Conservation (phyloP, 2,888 invertebrate species). For the Hymenopus coronatus region DNA sequence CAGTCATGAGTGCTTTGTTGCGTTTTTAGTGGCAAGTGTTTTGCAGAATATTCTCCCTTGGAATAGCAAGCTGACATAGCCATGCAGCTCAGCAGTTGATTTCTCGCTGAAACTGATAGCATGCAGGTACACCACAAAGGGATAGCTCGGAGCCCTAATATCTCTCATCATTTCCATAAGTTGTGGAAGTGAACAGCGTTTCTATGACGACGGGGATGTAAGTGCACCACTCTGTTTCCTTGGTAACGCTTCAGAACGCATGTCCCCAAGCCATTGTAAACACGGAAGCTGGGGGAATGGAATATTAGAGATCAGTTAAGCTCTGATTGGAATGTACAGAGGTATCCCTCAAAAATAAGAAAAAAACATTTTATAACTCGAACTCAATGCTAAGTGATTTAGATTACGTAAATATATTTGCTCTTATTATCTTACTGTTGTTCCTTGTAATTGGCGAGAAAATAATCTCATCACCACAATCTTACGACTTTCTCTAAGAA, state of each 20-base stretch:
- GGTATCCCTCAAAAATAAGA: not conserved
- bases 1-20: no score
- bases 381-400: not conserved
- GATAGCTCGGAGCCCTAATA: not conserved
- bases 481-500: no score
- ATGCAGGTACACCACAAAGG: not conserved
- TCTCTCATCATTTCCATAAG: slow-evolving; percentile 7
- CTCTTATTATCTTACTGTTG: no score
- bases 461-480: no score
- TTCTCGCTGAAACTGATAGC: no score
- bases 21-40: no score
- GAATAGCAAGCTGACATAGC: no score
- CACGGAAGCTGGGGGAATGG: not conserved
- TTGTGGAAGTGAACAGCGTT: slow-evolving; percentile 3
- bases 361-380: not conserved
- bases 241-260: slow-evolving; percentile 7
- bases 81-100: no score
- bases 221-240: not conserved
- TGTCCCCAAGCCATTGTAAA: slow-evolving; percentile 4
- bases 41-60: no score
- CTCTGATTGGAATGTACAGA: not conserved
- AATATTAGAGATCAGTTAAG: not conserved
- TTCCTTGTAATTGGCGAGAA: no score
- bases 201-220: slow-evolving; percentile 1
- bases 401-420: not conserved